phyloP scores from a whole-genome alignment of 53 echinoderm and acorn worm species.

The Pentamera pediparva region DNA sequence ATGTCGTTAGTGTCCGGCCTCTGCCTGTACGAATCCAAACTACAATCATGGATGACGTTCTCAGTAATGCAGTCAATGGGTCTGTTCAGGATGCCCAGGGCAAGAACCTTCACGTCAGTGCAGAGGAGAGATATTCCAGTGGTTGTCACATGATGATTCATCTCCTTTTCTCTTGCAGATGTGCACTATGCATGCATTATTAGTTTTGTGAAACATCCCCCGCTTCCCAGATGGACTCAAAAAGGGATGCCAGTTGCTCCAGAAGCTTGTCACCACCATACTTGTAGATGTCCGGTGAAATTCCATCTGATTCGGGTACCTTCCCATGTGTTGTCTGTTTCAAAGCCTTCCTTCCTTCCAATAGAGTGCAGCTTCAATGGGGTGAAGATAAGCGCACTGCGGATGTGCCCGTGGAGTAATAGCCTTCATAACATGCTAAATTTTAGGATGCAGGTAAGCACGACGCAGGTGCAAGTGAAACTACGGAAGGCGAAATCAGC shows the following conservation, averaged over 20 bases:
- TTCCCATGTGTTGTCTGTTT: too few relatives aligned
- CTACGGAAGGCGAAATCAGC: too few relatives aligned
- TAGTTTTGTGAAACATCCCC: slow-evolving; percentile 25
- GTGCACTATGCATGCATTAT: slow-evolving; percentile 32
- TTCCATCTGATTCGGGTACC: slow-evolving; percentile 27
- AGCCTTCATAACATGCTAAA: too few relatives aligned
- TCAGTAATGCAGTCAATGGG: slow-evolving; percentile 5
- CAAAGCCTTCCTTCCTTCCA: too few relatives aligned
- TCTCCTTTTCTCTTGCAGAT: slow-evolving; percentile 9
- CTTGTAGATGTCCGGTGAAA: slow-evolving; percentile 23
- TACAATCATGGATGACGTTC: not conserved
- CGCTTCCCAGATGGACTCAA: slow-evolving; percentile 20
- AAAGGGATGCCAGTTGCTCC: slow-evolving; percentile 21
- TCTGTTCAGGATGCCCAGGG: slow-evolving; percentile 25
- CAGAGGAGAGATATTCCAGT: not conserved
- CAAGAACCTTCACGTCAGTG: slow-evolving; percentile 1
- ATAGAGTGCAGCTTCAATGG: too few relatives aligned
- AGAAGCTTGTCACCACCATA: not conserved
- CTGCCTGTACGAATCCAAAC: slow-evolving; percentile 18
- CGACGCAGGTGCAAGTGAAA: too few relatives aligned
- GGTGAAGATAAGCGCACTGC: too few relatives aligned
- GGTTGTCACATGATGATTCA: not conserved
- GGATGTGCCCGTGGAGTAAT: too few relatives aligned
- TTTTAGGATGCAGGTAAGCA: too few relatives aligned
- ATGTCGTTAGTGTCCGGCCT: slow-evolving; percentile 17